phyloP scores from a whole-genome alignment of 2,797 vertebrate species.

The Myoxocephalus aenaeus region DNA sequence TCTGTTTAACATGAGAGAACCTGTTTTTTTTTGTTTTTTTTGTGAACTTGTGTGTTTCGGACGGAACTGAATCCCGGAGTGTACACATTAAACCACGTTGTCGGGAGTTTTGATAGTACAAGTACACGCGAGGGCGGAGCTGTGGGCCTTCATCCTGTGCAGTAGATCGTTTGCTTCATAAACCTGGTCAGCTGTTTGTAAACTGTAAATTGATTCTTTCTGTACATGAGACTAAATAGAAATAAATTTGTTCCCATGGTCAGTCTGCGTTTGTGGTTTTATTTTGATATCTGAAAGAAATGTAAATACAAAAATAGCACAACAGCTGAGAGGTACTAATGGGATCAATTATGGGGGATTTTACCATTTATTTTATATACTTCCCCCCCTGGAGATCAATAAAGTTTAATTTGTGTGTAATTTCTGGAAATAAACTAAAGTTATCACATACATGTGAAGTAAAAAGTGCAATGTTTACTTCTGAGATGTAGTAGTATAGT shows the following conservation, averaged over 20 bases:
- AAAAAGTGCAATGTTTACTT: background rate
- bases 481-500: background rate
- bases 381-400: background rate
- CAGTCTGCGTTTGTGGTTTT: constrained; percentile 15
- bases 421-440: background rate
- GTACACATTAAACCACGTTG: constrained; percentile 12
- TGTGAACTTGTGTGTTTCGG: constrained; percentile 57
- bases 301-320: background rate
- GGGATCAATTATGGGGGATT: too few species aligned
- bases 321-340: background rate
- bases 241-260: constrained; percentile 81
- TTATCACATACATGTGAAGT: too few species aligned
- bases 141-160: constrained; percentile 69
- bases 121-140: constrained; percentile 24
- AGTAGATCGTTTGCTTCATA: constrained; percentile 62
- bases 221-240: constrained; percentile 77
- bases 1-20: constrained; percentile 37
- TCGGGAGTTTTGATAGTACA: constrained; percentile 26
- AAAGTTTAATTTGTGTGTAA: background rate
- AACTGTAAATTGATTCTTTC: constrained; percentile 80
- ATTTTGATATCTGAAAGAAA: constrained; percentile 13
- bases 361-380: background rate
- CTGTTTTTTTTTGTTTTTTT: constrained; percentile 42
- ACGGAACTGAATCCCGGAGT: constrained; percentile 24
- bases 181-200: constrained; percentile 78